These are phyloP conservation scores for Apomyelois bistriatella DNA, from an alignment of 2,888 invertebrate species.

Conservation along the genomic window DNA sequence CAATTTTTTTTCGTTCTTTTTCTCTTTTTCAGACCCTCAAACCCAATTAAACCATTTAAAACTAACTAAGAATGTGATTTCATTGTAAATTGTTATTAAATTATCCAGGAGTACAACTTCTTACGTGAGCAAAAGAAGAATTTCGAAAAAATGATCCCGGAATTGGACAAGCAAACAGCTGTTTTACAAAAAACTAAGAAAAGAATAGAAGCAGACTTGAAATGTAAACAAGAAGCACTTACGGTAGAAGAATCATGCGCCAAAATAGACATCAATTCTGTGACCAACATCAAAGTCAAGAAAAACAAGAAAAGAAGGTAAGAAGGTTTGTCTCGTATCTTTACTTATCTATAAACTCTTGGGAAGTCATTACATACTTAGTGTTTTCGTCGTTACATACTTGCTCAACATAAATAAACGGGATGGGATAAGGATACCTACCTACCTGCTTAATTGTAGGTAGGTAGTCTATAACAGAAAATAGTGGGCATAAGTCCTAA, in stretches of 20 bases:
- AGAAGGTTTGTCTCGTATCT: not conserved
- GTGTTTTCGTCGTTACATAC: not conserved
- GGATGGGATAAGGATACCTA: not conserved
- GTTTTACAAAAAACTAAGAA: conserved; percentile 45
- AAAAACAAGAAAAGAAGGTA: conserved; percentile 48
- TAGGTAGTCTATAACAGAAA: no score
- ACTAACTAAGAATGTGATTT: no score
- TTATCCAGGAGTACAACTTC: conserved; percentile 56
- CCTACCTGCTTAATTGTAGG: no score
- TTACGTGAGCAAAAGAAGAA: conserved; percentile 53
- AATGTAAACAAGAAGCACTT: conserved; percentile 51
- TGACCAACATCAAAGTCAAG: conserved; percentile 20
- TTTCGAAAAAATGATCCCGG: conserved; percentile 47
- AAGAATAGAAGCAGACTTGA: conserved; percentile 47
- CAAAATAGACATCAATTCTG: conserved; percentile 25
- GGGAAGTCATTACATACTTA: not conserved
- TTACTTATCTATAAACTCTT: not conserved
- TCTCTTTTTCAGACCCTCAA: no score
- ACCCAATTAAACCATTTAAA: no score
- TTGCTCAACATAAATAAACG: no score
- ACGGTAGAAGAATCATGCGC: conserved; percentile 49
- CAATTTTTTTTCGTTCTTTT: no score
- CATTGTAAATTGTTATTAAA: no score
- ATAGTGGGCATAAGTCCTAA: no score
- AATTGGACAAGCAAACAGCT: conserved; percentile 41